Base-by-base conservation (phyloP, 2,888 invertebrate species). In the Ormia ochracea region DNA sequence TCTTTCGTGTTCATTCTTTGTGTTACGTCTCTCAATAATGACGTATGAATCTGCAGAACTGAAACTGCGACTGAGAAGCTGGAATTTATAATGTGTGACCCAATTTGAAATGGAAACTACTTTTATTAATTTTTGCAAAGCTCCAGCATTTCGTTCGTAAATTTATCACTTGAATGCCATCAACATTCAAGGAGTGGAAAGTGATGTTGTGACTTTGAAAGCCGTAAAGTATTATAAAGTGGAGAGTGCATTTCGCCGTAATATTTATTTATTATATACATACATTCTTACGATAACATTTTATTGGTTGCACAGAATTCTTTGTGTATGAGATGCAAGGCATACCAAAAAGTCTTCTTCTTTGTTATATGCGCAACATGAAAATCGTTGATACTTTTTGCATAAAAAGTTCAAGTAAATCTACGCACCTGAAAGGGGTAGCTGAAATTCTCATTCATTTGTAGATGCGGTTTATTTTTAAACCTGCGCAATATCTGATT, bases 131-230 rank as follows among this genome's bases (percentile, higher is more conserved):
- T 36, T 33, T n/a, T 36, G 19, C 36, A 54, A 14, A 50, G 38
- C 58, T 65, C 14, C 52, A 56, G 50, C 26, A 48, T 63, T 72
- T 68, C 66, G 63, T 41, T 63, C 59, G 72, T 50, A 68, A 59
- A 75, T 76, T 80, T 72, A 76, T 76, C 61, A 76, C 72, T 76
- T 75, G 61, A 70, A 75, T 78, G 63, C 48, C 63, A 73, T 41
- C 58, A 70, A 45, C 45, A 56, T 36, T 43, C 12, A 9, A 21
- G 28, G 31, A 61, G 33, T 36, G 31, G 28, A 52, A 0, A 26
- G 17, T 23, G 41, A 1, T 63, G 48, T 23, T 48, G 9, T 61
- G 48, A 36, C 63, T 63, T 63, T 50, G 41, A 52, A 66, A 63
- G 36, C 63, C 23, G 26, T 10, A 31, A 48, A 63, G 33, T 36